Evolutionary conservation across 64 coral and sea anemone genomes (phyloP), one percentile per base, ranked within the genome.

Genomic region (Montipora foliosa): DNA sequence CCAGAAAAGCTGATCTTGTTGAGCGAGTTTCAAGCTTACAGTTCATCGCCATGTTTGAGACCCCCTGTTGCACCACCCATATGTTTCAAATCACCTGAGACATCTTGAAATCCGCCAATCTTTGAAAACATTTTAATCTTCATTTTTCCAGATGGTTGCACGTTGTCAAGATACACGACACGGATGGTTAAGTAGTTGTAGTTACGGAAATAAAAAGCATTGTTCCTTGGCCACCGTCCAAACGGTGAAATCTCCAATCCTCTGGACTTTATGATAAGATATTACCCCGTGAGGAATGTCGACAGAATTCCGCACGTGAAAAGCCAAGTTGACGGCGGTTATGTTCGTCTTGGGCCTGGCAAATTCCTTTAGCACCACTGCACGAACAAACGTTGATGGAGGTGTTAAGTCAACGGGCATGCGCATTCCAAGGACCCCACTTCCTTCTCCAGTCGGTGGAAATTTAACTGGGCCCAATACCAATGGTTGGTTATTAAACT

Each of bases 141-240:
- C 22, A 22, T 22, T 22, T 22, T 22, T 22, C 22, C 22, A 22
- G 22, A 22, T 22, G 22, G 22, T 22, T 22, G 79, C 57, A 81
- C 79, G 77, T 81, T 81, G 57, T 81, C 21, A 44, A 81, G 79
- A 49, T 81, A 81, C 47, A 57, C 79, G 45, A 81, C 79, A 81
- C 79, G 79, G 79, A 81, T 81, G 45, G 79, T 81, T 20, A 81
- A n/a, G 51, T 81, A 47, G 79, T 81, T 81, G 45, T 81, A 81
- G 47, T 49, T 22, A 19, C 45, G 79, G 79, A 44, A 81, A 22
- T 81, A 25, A 44, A 49, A 47, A 81, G 49, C 79, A 47, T 81
- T 81, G 4, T 81, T 81, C 79, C 57, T 81, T 81, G 16, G 79
- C 79, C 79, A 81, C 79, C 7, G 24, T 1, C 61, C 62, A 87